Evolutionary conservation across 2,888 invertebrate species (phyloP).

Genomic region (Heliconius cydno): DNA sequence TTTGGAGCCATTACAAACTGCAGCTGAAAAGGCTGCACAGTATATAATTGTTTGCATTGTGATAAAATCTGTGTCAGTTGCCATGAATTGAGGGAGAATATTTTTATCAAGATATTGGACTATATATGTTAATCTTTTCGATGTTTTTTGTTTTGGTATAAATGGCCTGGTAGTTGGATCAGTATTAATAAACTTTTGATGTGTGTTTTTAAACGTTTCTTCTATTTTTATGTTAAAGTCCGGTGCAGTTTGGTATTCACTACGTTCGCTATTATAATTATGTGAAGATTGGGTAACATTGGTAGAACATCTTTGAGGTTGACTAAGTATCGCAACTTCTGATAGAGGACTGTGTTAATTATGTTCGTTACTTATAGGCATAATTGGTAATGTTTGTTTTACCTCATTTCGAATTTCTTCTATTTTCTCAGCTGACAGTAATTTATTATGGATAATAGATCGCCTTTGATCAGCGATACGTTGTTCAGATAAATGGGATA

Average conservation of each 20-base stretch:
- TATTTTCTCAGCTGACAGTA: background rate
- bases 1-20: background rate
- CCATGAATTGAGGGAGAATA: slow-evolving; percentile 2
- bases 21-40: background rate
- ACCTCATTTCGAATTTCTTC: background rate
- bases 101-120: background rate
- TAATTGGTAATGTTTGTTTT: too few relatives aligned
- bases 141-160: background rate
- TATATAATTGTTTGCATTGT: background rate
- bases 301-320: background rate
- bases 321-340: background rate
- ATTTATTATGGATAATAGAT: too few relatives aligned
- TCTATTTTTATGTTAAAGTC: too few relatives aligned
- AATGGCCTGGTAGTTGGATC: background rate
- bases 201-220: too few relatives aligned
- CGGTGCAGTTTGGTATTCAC: too few relatives aligned
- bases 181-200: background rate
- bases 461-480: background rate
- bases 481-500: background rate
- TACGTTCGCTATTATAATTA: too few relatives aligned
- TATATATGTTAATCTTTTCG: background rate
- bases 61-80: background rate
- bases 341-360: background rate
- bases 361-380: background rate
- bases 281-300: too few relatives aligned